Percentiles rank a stretch among this genome's conserved stretches.
Conservation (phyloP, 2,888 invertebrate genomes). For the Acanthoscelides obtectus region DNA sequence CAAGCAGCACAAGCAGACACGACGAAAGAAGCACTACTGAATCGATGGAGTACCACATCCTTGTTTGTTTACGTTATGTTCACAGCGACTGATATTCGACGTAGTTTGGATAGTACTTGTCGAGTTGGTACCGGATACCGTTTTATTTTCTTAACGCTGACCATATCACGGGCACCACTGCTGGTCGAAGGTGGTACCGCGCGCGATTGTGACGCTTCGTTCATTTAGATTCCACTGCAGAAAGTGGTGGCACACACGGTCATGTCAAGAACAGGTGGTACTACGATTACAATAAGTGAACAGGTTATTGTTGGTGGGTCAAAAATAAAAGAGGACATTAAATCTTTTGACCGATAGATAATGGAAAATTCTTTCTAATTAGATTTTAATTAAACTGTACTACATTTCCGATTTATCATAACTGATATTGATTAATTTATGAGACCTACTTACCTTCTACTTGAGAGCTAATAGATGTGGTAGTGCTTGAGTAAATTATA, state of each 20-base stretch:
- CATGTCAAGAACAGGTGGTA: background rate
- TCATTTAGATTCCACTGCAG: background rate
- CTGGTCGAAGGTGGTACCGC: background rate
- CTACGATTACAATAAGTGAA: background rate
- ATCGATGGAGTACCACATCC: background rate
- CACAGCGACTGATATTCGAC: background rate
- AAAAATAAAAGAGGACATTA: background rate
- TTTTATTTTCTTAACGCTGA: background rate
- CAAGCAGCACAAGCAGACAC: background rate
- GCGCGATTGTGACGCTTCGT: background rate
- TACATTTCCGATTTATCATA: no score
- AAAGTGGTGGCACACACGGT: background rate
- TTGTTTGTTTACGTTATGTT: background rate
- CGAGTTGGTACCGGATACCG: background rate
- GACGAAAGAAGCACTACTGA: background rate
- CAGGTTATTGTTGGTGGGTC: background rate
- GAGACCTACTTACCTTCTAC: no score
- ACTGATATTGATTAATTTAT: no score
- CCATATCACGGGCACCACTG: background rate
- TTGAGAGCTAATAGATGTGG: no score
- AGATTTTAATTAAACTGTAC: no score
- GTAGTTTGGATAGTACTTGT: background rate
- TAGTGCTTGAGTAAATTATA: no score
- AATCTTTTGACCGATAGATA: background rate
- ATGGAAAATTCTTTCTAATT: no score